Evolutionary conservation across 2,797 vertebrate species (phyloP).

Genomic region (Synaphobranchus kaupii): DNA sequence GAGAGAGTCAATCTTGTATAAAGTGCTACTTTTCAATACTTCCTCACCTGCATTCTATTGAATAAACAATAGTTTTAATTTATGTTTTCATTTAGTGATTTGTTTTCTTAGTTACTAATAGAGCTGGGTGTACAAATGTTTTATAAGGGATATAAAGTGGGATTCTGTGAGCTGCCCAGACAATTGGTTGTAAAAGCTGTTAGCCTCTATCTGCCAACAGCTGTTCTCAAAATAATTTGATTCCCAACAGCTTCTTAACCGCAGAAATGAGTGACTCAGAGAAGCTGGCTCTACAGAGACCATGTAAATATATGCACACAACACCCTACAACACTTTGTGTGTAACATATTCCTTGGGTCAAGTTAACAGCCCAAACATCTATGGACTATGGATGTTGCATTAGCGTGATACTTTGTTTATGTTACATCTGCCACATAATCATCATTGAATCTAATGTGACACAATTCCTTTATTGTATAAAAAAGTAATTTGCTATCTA

Average conservation of each 20-base stretch:
- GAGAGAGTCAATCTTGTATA: conserved; percentile 51
- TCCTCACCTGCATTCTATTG: conserved; percentile 63
- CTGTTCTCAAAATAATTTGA: conserved; percentile 55
- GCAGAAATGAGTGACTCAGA: conserved; percentile 59
- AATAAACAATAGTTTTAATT: conserved; percentile 52
- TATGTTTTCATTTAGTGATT: conserved; percentile 62
- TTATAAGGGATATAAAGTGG: conserved; percentile 65
- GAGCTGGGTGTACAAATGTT: conserved; percentile 49
- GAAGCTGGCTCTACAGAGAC: conserved; percentile 51
- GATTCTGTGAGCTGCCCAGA: conserved; percentile 61
- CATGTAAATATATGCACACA: conserved; percentile 32
- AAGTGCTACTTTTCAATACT: conserved; percentile 56
- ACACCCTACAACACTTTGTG: conserved; percentile 37
- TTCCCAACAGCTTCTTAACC: conserved; percentile 62
- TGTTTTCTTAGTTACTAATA: conserved; percentile 57
- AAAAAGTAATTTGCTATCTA: conserved; percentile 1
- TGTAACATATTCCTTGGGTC: conserved; percentile 29
- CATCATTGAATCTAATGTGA: conserved; percentile 28
- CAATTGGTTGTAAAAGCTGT: conserved; percentile 61
- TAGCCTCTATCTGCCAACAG: conserved; percentile 64
- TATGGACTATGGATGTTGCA: conserved; percentile 25
- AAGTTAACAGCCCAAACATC: conserved; percentile 25
- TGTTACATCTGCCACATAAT: conserved; percentile 35
- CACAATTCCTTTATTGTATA: conserved; percentile 34
- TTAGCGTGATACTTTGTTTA: conserved; percentile 43